Percentiles rank a stretch among this genome's conserved stretches.
Conservation (phyloP, 2,113 vertebrate genomes). For the Mus pahari region DNA sequence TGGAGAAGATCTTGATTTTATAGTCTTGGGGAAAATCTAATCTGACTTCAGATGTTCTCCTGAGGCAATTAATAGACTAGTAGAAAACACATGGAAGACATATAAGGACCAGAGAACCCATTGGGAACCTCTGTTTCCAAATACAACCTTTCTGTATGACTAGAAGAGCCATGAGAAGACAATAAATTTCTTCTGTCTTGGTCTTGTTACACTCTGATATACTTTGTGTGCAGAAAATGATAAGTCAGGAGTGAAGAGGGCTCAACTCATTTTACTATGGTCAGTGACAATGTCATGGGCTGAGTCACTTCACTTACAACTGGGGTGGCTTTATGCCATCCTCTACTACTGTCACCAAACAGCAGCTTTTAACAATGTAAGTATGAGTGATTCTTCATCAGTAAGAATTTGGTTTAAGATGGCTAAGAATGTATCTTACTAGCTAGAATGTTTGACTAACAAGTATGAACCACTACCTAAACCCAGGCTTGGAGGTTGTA, state of each 20-base stretch:
- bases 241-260: not conserved
- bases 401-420: not conserved
- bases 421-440: not conserved
- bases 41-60: slow-evolving; percentile 47
- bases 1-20: slow-evolving; percentile 66
- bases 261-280: not conserved
- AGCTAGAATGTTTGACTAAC: not conserved
- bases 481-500: not conserved
- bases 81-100: not conserved
- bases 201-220: not conserved
- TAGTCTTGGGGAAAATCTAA: slow-evolving; percentile 59
- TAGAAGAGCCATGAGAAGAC: not conserved
- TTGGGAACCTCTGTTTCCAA: not conserved
- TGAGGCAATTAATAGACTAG: not conserved
- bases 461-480: not conserved
- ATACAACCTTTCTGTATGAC: not conserved
- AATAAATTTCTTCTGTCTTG: not conserved
- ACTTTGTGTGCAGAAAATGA: not conserved
- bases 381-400: not conserved
- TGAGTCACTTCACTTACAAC: not conserved
- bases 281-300: not conserved
- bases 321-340: not conserved
- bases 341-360: not conserved
- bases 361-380: not conserved
- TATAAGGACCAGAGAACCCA: not conserved